Evolutionary conservation across 2,797 vertebrate species (phyloP).

Genomic region (Pogoniulus pusillus): DNA sequence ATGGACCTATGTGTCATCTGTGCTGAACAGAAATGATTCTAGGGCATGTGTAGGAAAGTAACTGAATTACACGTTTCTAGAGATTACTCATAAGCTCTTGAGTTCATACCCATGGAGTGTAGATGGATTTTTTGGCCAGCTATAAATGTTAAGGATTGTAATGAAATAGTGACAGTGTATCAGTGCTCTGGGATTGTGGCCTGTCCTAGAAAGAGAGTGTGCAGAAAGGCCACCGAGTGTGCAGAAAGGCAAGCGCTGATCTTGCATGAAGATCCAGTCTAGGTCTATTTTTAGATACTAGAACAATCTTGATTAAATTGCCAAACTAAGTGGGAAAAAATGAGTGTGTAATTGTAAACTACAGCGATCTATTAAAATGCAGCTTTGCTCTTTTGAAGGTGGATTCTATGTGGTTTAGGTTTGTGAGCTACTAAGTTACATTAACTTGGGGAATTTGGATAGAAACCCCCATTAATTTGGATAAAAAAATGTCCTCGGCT

Average conservation of each 20-base stretch:
- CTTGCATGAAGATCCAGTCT: accelerated
- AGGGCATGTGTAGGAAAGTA: neutral
- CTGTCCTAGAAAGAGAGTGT: neutral
- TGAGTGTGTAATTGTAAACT: neutral
- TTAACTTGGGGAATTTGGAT: neutral
- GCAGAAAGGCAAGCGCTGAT: neutral
- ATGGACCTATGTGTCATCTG: accelerated
- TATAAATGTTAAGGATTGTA: neutral
- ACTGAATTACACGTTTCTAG: neutral
- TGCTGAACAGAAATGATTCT: neutral
- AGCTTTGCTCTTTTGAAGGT: neutral
- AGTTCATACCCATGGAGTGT: neutral
- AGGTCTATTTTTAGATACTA: neutral
- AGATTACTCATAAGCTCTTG: neutral
- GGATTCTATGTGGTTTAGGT: accelerated
- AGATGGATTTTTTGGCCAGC: neutral
- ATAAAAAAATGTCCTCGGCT: neutral
- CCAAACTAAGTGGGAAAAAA: neutral
- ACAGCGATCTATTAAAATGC: neutral
- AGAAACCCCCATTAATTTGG: neutral
- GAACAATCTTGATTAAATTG: accelerated
- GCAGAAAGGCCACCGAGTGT: neutral
- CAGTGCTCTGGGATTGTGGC: neutral
- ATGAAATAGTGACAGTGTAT: neutral
- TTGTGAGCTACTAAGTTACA: neutral